phyloP scores from a whole-genome alignment of 2,888 invertebrate genomes.

The Cataglyphis cursor region DNA sequence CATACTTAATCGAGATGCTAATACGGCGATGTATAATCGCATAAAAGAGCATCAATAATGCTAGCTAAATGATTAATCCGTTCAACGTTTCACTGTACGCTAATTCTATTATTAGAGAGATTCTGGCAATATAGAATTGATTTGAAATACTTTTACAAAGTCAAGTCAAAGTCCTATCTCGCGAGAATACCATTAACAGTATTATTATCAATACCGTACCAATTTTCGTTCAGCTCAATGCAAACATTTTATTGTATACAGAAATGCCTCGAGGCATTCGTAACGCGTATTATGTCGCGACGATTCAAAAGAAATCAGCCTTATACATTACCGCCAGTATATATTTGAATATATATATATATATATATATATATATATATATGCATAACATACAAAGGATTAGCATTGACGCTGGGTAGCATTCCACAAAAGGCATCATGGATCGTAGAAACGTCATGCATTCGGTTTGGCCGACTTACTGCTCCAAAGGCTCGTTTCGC shows the following conservation, averaged over 20 bases:
- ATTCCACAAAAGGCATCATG: constrained; percentile 49
- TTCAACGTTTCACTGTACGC: background rate
- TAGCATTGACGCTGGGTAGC: constrained; percentile 27
- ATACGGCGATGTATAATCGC: constrained; percentile 12
- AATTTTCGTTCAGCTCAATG: background rate
- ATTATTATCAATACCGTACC: background rate
- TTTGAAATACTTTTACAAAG: background rate
- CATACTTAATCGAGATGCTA: constrained; percentile 21
- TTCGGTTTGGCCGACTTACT: constrained; percentile 50
- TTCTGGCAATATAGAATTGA: background rate
- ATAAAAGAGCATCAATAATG: background rate
- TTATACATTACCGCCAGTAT: background rate
- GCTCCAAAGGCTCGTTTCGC: constrained; percentile 44
- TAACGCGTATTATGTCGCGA: background rate
- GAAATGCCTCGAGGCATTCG: background rate
- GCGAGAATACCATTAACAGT: background rate
- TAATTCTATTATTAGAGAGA: background rate
- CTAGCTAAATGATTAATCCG: background rate
- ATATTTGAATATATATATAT: constrained; percentile 13
- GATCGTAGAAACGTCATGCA: constrained; percentile 56
- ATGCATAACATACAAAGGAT: constrained; percentile 3
- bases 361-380: constrained; percentile 6
- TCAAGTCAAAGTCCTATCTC: background rate
- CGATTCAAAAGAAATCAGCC: constrained; percentile 25
- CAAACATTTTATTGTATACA: constrained; percentile 11